These are phyloP conservation scores for Neostethus bicornis DNA, from an alignment of 2,797 vertebrate genomes.

Conservation along the genomic window DNA sequence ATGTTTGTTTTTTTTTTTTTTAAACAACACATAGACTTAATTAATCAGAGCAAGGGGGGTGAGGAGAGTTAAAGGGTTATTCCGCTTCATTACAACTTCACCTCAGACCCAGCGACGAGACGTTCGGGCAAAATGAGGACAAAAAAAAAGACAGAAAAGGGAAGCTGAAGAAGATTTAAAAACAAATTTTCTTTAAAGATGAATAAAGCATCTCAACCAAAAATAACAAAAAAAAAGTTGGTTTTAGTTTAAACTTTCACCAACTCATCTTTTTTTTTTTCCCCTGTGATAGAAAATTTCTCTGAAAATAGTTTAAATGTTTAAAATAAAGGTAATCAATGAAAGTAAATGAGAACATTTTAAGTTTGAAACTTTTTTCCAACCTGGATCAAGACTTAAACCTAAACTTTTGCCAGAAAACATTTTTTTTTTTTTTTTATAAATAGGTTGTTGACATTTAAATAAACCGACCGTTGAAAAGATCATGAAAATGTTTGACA, in stretches of 20 bases:
- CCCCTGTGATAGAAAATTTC: too few relatives aligned
- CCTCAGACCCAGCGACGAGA: neutral
- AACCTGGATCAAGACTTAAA: neutral
- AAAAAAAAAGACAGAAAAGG: neutral
- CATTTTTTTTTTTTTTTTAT: too few relatives aligned
- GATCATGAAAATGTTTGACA: neutral
- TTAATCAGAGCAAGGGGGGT: conserved; percentile 4
- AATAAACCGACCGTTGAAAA: too few relatives aligned
- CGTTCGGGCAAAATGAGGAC: neutral
- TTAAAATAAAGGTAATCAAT: too few relatives aligned
- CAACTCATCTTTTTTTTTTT: too few relatives aligned
- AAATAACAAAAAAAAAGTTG: neutral
- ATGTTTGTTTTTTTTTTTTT: conserved; percentile 46
- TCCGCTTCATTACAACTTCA: conserved; percentile 23
- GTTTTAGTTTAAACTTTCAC: neutral
- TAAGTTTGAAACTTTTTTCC: too few relatives aligned
- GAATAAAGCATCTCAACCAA: neutral
- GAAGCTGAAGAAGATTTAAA: neutral
- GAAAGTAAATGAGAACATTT: neutral
- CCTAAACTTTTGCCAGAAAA: neutral
- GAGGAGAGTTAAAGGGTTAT: conserved; percentile 13
- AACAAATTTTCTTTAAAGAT: neutral
- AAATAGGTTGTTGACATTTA: too few relatives aligned
- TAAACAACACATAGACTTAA: conserved; percentile 56
- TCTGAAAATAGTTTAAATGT: too few relatives aligned